Percentiles rank a stretch among this genome's conserved stretches.
phyloP scores from a whole-genome alignment of 2,888 invertebrate species.

The Syrphus vitripennis region DNA sequence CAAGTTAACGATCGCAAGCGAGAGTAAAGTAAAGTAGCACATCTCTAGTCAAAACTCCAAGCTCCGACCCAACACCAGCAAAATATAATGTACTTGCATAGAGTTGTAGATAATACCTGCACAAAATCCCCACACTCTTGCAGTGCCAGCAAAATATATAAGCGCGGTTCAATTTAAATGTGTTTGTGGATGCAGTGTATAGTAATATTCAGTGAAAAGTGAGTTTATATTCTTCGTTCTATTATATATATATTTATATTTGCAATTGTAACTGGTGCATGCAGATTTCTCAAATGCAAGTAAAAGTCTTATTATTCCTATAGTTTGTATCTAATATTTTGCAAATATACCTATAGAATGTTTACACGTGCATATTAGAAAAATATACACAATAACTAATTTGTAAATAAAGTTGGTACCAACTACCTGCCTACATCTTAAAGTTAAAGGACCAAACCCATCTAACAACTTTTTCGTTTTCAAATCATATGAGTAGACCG shows the following conservation, averaged over 20 bases:
- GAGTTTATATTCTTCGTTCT: conserved; percentile 52
- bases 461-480: conserved; percentile 38
- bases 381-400: not conserved
- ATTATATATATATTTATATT: conserved; percentile 55
- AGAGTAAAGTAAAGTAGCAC: conserved; percentile 58
- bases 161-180: conserved; percentile 2
- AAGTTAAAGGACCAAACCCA: conserved; percentile 26
- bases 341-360: conserved; percentile 20
- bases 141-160: not conserved
- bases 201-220: conserved; percentile 58
- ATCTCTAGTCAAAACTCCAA: conserved; percentile 39
- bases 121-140: not conserved
- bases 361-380: conserved; percentile 32
- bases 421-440: too few relatives aligned
- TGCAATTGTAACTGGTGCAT: conserved; percentile 65
- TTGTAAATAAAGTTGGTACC: conserved; percentile 1
- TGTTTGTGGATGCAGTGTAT: conserved; percentile 35
- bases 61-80: conserved; percentile 3
- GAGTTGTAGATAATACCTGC: not conserved
- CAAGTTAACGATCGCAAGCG: conserved; percentile 48
- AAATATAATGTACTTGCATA: conserved; percentile 37
- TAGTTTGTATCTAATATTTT: conserved; percentile 3
- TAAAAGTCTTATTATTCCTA: conserved; percentile 40
- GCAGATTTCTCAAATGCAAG: conserved; percentile 64
- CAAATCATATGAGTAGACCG: conserved; percentile 34